Evolutionary conservation across 1,140 invertebrate species (phyloP), one percentile per base, ranked within the genome.

Genomic region (Drosophila quadrilineata): DNA sequence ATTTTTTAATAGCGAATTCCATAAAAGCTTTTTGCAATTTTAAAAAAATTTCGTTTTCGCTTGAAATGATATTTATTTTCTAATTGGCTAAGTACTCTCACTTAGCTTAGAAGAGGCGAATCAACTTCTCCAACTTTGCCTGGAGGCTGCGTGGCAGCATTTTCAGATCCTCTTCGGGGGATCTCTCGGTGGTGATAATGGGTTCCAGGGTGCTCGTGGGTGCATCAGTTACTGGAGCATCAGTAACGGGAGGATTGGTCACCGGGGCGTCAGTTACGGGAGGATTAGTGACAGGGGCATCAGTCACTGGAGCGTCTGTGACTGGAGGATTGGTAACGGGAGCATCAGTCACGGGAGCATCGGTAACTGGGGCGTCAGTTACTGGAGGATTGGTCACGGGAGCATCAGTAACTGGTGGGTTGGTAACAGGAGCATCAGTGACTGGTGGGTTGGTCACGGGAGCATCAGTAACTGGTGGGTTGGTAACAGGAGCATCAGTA

Each of bases 141-240:
- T 1, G 22, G 10, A 60, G 60, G 6, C 1, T n/a, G 10, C 2
- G 0, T 6, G 56, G 29, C 62, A 66, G 4, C 19, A 38, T 24
- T 17, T 52, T 50, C 6, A 66, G 9, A 49, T 68, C 64, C n/a
- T 46, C 52, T 6, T 66, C 50, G 0, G 69, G 36, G 0, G 40
- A 12, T 8, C 6, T 26, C 12, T 67, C 63, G 2, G 71, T 49
- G 0, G 45, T 33, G 0, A n/a, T n/a, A n/a, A n/a, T n/a, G n/a
- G n/a, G n/a, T n/a, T n/a, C n/a, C n/a, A n/a, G n/a, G n/a, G n/a
- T n/a, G n/a, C n/a, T n/a, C n/a, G n/a, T n/a, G n/a, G 46, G 22
- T 0, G 21, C 35, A 1, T 24, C 45, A 0, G 54, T 58, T 0
- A 21, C 16, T 6, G 57, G 46, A 0, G 12, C 36, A 0, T 33